Percentiles rank a stretch among this genome's conserved stretches.
Evolutionary conservation across 1,140 invertebrate species (phyloP).

Genomic region (Drosophila nigrodunni): DNA sequence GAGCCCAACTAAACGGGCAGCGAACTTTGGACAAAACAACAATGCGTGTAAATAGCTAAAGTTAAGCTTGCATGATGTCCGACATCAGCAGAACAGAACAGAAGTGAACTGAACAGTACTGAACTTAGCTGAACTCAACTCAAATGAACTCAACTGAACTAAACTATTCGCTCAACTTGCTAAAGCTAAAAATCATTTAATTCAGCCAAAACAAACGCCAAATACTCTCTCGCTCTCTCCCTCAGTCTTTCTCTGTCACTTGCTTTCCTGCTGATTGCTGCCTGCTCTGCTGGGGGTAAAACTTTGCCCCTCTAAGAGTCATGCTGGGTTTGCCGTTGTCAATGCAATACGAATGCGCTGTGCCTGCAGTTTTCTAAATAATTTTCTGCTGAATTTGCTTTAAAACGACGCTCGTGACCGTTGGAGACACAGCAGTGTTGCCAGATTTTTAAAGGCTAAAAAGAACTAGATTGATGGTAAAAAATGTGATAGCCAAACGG

Average conservation of each 20-base stretch:
- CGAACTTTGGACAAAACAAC: slow-evolving; percentile 46
- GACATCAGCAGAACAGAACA: slow-evolving; percentile 30
- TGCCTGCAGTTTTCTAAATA: slow-evolving; percentile 78
- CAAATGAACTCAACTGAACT: slow-evolving; percentile 20
- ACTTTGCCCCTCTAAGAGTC: too few species aligned
- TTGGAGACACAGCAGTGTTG: slow-evolving; percentile 19
- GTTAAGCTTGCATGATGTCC: slow-evolving; percentile 63
- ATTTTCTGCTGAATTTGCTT: slow-evolving; percentile 78
- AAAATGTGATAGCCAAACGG: too few species aligned
- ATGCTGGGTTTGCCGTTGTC: slow-evolving; percentile 58
- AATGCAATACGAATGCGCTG: slow-evolving; percentile 70
- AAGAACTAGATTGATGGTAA: too few species aligned
- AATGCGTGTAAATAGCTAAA: slow-evolving; percentile 76
- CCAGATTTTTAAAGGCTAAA: too few species aligned
- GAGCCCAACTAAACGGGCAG: slow-evolving; percentile 16
- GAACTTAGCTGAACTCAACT: slow-evolving; percentile 21
- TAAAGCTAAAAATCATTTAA: slow-evolving; percentile 75
- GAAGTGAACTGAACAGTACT: slow-evolving; percentile 16
- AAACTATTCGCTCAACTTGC: slow-evolving; percentile 62
- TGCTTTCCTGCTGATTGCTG: too few species aligned
- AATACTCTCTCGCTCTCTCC: slow-evolving; percentile 13
- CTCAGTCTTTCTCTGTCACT: too few species aligned
- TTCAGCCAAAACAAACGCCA: slow-evolving; percentile 63
- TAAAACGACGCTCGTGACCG: slow-evolving; percentile 70
- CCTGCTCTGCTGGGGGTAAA: too few species aligned